Base-by-base conservation (phyloP, 2,113 vertebrate genomes). In the Amblyopsis rosae region DNA sequence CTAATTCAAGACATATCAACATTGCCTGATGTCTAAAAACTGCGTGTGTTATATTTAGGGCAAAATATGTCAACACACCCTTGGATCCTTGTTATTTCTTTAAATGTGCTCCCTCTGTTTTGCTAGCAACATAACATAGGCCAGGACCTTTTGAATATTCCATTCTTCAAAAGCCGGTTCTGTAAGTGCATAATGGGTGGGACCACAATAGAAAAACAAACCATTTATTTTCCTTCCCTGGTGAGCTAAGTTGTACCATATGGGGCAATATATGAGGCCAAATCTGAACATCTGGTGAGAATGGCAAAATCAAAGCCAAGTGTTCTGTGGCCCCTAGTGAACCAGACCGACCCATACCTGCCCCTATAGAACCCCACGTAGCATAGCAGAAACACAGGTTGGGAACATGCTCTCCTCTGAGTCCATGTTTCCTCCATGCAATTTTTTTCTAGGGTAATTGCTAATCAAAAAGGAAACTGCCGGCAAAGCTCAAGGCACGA, bases 181-280 rank as follows among this genome's bases (percentile, higher is more conserved):
- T 86, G 86, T 90, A 90, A 87, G 88, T 88, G 84, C 67, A 53
- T 90, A 92, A 92, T 88, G 86, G 91, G 78, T 78, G 78, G 81
- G 86, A 88, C 88, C 83, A 83, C 91, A 89, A 90, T 88, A 86
- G 86, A 88, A 91, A 93, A 91, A 88, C 85, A 91, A 90, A 91
- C 85, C 84, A 90, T 91, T 91, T 91, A 88, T 88, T 87, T 86
- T 86, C 83, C 82, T 86, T 79, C 86, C 88, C 88, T 48, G 59
- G 82, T 79, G 83, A 87, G 51, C 82, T 90, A 86, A 91, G 84
- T 87, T 83, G 84, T 89, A 88, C 85, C 87, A 90, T 84, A 90
- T 90, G 87, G 69, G 71, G 67, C 78, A 61, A 64, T 19, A 33
- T 35, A 66, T 32, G 15, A 65, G 80, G 82, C 80, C 83, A 84